A percentile compares a stretch with the other conserved stretches of the same genome.
Conservation (phyloP, 2,888 invertebrate species). For the Cephus runcator region DNA sequence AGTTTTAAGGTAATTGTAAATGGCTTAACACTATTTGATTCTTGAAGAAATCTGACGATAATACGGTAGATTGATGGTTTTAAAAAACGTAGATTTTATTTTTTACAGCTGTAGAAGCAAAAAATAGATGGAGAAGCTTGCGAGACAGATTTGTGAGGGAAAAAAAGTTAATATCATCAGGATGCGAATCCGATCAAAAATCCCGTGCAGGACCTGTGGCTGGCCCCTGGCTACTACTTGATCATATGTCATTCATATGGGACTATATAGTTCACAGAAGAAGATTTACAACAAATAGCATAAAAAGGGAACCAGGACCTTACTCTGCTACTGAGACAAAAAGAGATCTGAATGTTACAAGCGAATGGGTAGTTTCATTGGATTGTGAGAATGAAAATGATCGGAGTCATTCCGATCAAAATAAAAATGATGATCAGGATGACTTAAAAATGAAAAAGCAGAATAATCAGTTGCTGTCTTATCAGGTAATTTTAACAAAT, state of each 20-base stretch:
- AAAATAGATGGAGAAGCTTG: conserved; percentile 17
- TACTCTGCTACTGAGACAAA: conserved; percentile 8
- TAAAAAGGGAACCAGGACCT: conserved; percentile 12
- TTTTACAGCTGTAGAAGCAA: conserved; percentile 13
- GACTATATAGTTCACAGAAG: conserved; percentile 17
- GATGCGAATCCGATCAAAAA: conserved; percentile 10
- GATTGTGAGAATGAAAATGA: conserved; percentile 2
- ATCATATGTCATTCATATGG: conserved; percentile 20
- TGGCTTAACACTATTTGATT: no score
- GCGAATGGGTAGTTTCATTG: conserved; percentile 14
- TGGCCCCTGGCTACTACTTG: conserved; percentile 14
- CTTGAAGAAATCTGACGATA: no score
- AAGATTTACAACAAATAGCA: conserved; percentile 11
- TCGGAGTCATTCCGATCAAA: background rate
- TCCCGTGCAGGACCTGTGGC: background rate
- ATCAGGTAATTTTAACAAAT: conserved; percentile 10
- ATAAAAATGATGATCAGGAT: conserved; percentile 13
- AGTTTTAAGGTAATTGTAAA: no score
- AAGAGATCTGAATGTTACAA: conserved; percentile 3
- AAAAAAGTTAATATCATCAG: conserved; percentile 15
- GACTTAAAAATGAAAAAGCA: conserved; percentile 9
- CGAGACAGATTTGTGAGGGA: conserved; percentile 18
- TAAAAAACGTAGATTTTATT: background rate
- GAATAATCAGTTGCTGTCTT: conserved; percentile 4
- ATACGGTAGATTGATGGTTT: background rate